Evolutionary conservation across 2,113 vertebrate species (phyloP).

Genomic region (Centropus unirufus): DNA sequence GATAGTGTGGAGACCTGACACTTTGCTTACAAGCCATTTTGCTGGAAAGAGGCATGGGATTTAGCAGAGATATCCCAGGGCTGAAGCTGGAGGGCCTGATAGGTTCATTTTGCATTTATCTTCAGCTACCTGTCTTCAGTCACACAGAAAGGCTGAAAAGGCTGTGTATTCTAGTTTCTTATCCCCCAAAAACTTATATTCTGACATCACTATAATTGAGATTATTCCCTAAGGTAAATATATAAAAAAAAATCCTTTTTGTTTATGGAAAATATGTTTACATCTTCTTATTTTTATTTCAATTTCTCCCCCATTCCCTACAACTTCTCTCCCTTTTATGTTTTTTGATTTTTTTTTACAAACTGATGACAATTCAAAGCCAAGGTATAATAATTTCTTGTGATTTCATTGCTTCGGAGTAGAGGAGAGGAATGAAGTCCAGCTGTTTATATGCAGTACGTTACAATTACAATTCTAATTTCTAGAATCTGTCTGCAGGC

Average conservation of each 20-base stretch:
- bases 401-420: slow-evolving; percentile 66
- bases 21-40: background rate
- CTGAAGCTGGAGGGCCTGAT: background rate
- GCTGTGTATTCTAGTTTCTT: background rate
- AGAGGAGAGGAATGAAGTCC: slow-evolving; percentile 63
- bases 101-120: background rate
- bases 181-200: background rate
- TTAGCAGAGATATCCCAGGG: background rate
- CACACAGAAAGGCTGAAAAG: background rate
- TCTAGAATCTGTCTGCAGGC: slow-evolving; percentile 64
- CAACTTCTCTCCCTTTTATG: background rate
- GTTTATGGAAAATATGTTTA: background rate
- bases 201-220: background rate
- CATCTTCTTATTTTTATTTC: background rate
- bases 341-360: slow-evolving; percentile 2
- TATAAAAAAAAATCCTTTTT: background rate
- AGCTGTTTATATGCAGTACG: slow-evolving; percentile 71
- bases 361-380: slow-evolving; percentile 62
- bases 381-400: slow-evolving; percentile 26
- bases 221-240: background rate
- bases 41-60: background rate
- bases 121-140: background rate
- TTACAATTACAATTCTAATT: slow-evolving; percentile 76
- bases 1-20: background rate
- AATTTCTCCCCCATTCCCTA: background rate